phyloP scores from a whole-genome alignment of 2,797 vertebrate genomes.

The Clarias pachynema region DNA sequence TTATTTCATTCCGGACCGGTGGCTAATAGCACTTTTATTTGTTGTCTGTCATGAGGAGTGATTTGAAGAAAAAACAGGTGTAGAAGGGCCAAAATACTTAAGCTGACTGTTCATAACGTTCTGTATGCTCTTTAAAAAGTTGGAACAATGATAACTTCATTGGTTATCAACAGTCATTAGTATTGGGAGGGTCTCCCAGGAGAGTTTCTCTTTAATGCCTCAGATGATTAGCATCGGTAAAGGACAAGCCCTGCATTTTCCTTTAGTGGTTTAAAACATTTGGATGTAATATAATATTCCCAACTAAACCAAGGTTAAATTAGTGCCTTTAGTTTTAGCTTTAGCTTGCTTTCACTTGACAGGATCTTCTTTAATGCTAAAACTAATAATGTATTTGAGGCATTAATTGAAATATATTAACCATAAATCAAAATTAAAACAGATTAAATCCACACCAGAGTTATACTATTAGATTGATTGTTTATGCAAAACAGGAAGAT shows the following conservation, averaged over 20 bases:
- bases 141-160: neutral
- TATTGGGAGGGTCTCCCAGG: conserved; percentile 18
- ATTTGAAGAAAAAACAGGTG: neutral
- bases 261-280: conserved; percentile 30
- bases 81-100: neutral
- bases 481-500: neutral
- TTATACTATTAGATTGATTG: neutral
- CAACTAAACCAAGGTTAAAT: neutral
- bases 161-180: conserved; percentile 30
- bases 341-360: neutral
- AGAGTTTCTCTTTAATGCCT: neutral
- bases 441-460: neutral
- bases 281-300: neutral
- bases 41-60: neutral
- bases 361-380: neutral
- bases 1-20: neutral
- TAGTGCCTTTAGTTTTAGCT: neutral
- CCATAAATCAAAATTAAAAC: neutral
- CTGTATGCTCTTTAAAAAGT: neutral
- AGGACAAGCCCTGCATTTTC: conserved; percentile 31
- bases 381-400: neutral
- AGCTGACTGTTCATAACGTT: neutral
- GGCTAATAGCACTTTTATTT: too few relatives aligned
- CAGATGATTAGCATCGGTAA: conserved; percentile 22
- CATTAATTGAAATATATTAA: neutral